Conservation (phyloP, 1,140 invertebrate species). For the Formica exsecta region DNA sequence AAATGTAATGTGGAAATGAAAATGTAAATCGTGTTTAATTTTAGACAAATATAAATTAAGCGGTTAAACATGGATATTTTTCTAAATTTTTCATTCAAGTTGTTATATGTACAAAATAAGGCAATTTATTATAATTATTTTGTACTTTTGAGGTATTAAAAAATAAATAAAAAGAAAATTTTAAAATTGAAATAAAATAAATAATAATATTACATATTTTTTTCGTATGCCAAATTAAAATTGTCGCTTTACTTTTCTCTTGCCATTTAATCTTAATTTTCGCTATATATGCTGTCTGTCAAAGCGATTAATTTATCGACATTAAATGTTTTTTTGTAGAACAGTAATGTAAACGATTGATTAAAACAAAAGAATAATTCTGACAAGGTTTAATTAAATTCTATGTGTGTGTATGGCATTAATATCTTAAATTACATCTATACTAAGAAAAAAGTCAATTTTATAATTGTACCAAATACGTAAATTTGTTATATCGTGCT, state of each 20-base stretch:
- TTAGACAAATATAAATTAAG: background rate
- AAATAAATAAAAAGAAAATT: background rate
- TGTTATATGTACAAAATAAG: background rate
- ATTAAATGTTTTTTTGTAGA: background rate
- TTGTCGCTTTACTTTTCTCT: background rate
- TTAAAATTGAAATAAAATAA: slow-evolving; percentile 5
- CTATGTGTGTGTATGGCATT: too few relatives aligned
- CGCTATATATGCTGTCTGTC: background rate
- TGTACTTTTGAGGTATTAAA: background rate
- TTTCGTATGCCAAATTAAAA: background rate
- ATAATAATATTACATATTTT: background rate
- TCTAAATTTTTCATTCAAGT: background rate
- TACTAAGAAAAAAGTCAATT: too few relatives aligned
- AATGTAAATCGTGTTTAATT: background rate
- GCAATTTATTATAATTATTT: background rate
- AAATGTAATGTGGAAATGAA: background rate
- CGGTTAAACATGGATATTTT: background rate
- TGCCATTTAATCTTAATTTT: background rate
- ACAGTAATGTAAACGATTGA: background rate
- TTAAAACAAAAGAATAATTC: too few relatives aligned
- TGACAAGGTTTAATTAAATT: too few relatives aligned
- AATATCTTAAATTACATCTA: too few relatives aligned
- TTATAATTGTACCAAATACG: too few relatives aligned
- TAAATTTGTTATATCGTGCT: background rate
- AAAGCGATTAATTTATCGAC: background rate